Conservation (phyloP, 2,797 vertebrate species). For the Semaprochilodus insignis region DNA sequence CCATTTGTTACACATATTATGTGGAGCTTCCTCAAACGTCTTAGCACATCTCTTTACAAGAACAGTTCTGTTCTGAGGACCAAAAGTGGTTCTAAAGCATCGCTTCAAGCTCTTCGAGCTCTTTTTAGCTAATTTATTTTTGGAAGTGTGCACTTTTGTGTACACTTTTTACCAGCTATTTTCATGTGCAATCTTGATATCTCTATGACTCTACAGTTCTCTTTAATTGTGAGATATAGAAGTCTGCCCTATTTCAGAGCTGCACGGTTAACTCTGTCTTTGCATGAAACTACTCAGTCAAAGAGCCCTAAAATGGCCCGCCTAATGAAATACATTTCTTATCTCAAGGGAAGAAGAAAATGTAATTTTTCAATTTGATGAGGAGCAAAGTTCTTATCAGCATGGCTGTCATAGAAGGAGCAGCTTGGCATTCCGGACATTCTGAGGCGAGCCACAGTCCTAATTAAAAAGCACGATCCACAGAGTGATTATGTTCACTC, state of each 20-base stretch:
- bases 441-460: conserved; percentile 26
- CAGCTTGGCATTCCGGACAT: conserved; percentile 32
- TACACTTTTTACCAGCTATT: background rate
- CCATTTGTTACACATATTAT: too few species aligned
- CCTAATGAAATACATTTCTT: conserved; percentile 53
- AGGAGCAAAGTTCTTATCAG: conserved; percentile 48
- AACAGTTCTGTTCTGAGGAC: background rate
- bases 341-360: conserved; percentile 53
- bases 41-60: background rate
- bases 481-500: background rate
- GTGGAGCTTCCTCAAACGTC: too few species aligned
- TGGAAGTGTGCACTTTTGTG: background rate
- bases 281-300: conserved; percentile 10
- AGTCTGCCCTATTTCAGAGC: background rate
- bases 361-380: conserved; percentile 50
- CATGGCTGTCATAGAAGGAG: conserved; percentile 44
- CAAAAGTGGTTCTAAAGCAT: background rate
- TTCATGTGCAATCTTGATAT: background rate
- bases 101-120: background rate
- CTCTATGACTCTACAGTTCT: background rate
- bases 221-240: background rate
- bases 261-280: background rate
- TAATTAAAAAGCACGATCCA: conserved; percentile 44
- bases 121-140: background rate
- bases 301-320: conserved; percentile 29